These are phyloP conservation scores for Dryocosmus kuriphilus DNA, from an alignment of 2,888 invertebrate species.

Conservation along the genomic window DNA sequence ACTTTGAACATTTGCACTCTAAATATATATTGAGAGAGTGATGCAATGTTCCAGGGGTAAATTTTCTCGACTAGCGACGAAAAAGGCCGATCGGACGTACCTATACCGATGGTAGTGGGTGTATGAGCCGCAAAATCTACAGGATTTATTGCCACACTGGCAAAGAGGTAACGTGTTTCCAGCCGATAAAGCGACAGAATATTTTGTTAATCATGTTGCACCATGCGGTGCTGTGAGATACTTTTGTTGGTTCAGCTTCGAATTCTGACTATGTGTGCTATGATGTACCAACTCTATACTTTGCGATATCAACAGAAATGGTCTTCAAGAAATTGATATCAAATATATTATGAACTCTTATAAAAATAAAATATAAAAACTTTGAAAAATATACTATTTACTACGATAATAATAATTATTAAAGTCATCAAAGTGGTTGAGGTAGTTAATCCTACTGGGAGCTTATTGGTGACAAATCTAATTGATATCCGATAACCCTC, in stretches of 20 bases:
- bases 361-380: background rate
- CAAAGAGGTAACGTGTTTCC: slow-evolving; percentile 60
- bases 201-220: slow-evolving; percentile 55
- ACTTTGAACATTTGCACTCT: background rate
- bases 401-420: background rate
- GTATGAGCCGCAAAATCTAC: slow-evolving; percentile 51
- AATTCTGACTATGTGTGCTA: slow-evolving; percentile 37
- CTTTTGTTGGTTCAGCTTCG: slow-evolving; percentile 27
- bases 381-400: background rate
- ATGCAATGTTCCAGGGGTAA: background rate
- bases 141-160: slow-evolving; percentile 60
- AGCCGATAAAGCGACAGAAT: slow-evolving; percentile 61
- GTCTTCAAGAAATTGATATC: slow-evolving; percentile 15
- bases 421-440: background rate
- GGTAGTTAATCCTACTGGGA: background rate
- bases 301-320: background rate
- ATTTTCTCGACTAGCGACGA: slow-evolving; percentile 1
- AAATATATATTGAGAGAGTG: background rate
- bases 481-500: slow-evolving; percentile 13
- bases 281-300: slow-evolving; percentile 21
- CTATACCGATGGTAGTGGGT: slow-evolving; percentile 47
- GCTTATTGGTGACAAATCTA: slow-evolving; percentile 13
- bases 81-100: slow-evolving; percentile 44
- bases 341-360: background rate
- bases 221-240: slow-evolving; percentile 45